Conservation (phyloP, 2,797 vertebrate species). For the Chaenodraco wilsoni region DNA sequence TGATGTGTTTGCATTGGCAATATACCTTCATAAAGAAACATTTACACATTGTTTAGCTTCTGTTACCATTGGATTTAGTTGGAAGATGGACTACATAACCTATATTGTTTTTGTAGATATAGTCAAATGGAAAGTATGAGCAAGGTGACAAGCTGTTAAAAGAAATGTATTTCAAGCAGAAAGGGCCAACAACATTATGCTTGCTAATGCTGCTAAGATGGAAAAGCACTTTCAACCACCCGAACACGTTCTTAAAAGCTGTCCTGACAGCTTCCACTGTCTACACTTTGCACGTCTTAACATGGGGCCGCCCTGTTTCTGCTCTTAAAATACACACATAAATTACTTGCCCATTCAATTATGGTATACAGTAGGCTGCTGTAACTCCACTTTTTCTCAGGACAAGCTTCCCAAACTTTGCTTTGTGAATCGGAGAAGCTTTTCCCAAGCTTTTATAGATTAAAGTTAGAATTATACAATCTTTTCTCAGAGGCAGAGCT, state of each 20-base stretch:
- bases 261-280: conserved; percentile 62
- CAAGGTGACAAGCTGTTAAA: conserved; percentile 36
- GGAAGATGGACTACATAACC: conserved; percentile 2
- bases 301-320: conserved; percentile 42
- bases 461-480: conserved; percentile 29
- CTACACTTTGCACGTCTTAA: conserved; percentile 56
- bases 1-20: background rate
- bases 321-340: conserved; percentile 54
- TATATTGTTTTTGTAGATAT: background rate
- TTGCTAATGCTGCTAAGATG: conserved; percentile 42
- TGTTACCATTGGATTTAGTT: background rate
- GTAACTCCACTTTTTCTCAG: conserved; percentile 18
- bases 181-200: conserved; percentile 20
- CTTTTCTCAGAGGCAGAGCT: conserved; percentile 27
- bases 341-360: conserved; percentile 55
- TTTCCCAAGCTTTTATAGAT: conserved; percentile 18
- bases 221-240: conserved; percentile 50
- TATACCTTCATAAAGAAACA: conserved; percentile 7
- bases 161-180: conserved; percentile 29
- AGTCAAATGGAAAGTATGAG: conserved; percentile 30
- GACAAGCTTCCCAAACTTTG: conserved; percentile 33
- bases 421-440: conserved; percentile 10
- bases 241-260: conserved; percentile 30
- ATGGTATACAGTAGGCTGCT: conserved; percentile 26
- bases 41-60: conserved; percentile 13